Conservation (phyloP, 2,888 invertebrate genomes). For the Drosophila vallismaia region DNA sequence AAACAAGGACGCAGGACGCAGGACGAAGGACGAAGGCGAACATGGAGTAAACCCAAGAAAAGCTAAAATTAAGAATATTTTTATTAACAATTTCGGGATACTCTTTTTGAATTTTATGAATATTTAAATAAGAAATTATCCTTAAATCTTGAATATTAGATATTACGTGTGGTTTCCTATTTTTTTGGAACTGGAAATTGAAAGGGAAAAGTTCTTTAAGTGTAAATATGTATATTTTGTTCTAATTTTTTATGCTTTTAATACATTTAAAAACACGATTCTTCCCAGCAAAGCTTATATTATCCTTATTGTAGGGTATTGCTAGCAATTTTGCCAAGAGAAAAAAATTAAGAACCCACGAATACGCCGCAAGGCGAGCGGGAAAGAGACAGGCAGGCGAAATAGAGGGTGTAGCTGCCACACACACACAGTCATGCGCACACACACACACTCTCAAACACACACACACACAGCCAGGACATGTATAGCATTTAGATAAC, state of each 20-base stretch:
- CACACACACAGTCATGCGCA: conserved; percentile 9
- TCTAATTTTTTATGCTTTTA: background rate
- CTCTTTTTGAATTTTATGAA: conserved; percentile 10
- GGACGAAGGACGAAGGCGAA: conserved; percentile 10
- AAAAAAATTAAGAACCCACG: conserved; percentile 35
- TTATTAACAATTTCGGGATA: background rate
- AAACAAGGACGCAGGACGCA: conserved; percentile 19
- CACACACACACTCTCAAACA: conserved; percentile 12
- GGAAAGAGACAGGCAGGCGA: conserved; percentile 3
- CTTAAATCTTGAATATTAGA: too few relatives aligned
- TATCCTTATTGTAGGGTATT: conserved; percentile 20
- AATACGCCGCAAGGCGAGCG: conserved; percentile 5
- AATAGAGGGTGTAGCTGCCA: conserved; percentile 35
- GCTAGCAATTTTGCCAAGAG: conserved; percentile 20
- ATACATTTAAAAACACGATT: background rate
- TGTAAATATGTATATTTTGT: too few relatives aligned
- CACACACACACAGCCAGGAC: conserved; percentile 17
- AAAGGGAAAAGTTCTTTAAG: too few relatives aligned
- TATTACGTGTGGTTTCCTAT: too few relatives aligned
- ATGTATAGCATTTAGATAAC: conserved; percentile 75
- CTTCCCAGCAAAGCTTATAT: too few relatives aligned
- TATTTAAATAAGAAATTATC: too few relatives aligned
- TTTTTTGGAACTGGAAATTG: too few relatives aligned
- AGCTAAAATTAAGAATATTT: background rate
- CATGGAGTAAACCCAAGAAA: conserved; percentile 28